Base-by-base conservation (phyloP, 2,113 vertebrate genomes). In the Ariopsis seemanni region DNA sequence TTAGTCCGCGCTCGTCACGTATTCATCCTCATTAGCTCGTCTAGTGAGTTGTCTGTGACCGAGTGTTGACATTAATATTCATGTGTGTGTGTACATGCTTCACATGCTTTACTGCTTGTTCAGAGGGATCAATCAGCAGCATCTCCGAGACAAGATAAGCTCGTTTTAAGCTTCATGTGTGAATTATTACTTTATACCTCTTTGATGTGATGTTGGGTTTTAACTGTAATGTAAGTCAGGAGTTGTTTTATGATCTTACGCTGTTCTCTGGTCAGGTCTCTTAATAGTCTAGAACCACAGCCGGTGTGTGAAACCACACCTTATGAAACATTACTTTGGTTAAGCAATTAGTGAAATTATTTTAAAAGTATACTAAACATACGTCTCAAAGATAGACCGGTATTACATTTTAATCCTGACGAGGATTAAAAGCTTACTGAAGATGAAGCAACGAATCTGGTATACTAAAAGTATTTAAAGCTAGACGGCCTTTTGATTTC, bases 1-100 rank as follows among this genome's bases (percentile, higher is more conserved):
- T 94, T 84, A 83, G 89, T 91, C 91, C 83, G 89, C 83, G 91
- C 89, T 91, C 91, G 93, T 94, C 93, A 93, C 91, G 93, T 94
- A 94, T 96, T 93, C 93, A 94, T 95, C 93, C 94, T 95, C 94
- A 95, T 95, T 95, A 95, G 94, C 90, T 91, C 90, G 92, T 94
- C 91, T 90, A 92, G 93, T 92, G 92, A 58, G 90, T 90, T 92
- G 90, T 88, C 82, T 57, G 87, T 84, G 89, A 90, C 93, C 93
- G 94, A 93, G 93, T 93, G 92, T 91, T 87, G 85, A 83, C 91
- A 95, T 96, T 94, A 95, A 95, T 95, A 95, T 95, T 95, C 94
- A 95, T 95, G 94, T 53, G 91, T 93, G 92, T 62, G 12, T 84
- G 34, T 80, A 50, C 30, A 53, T 83, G 84, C 92, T 94, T 93